Conservation (phyloP, 1,140 invertebrate genomes). For the Hyposmocoma kahamanoa region DNA sequence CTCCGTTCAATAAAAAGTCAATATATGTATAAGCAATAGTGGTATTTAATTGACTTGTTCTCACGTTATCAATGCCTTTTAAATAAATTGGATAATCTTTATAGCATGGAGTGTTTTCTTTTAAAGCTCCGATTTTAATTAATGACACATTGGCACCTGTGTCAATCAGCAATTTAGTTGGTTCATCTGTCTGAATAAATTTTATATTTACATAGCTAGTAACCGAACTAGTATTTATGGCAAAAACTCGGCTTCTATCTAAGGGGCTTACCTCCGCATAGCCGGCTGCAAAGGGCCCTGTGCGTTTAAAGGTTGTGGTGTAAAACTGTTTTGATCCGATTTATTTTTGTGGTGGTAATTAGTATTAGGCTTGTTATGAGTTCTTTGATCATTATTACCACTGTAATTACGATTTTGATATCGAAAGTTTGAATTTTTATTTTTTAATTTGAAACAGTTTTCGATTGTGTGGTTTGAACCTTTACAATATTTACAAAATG, state of each 20-base stretch:
- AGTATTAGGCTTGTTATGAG: not conserved
- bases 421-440: not conserved
- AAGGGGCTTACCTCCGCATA: not conserved
- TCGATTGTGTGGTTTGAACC: not conserved
- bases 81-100: not conserved
- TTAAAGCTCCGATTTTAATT: not conserved
- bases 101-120: not conserved
- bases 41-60: not conserved
- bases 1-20: not conserved
- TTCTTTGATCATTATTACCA: not conserved
- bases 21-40: not conserved
- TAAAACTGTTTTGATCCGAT: not conserved
- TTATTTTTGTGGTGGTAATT: not conserved
- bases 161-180: not conserved
- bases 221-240: not conserved
- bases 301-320: not conserved
- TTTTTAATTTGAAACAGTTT: not conserved
- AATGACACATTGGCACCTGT: not conserved
- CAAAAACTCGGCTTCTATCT: not conserved
- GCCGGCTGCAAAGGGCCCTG: not conserved
- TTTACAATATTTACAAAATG: conserved; percentile 12
- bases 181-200: not conserved
- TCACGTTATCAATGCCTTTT: not conserved
- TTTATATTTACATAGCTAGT: not conserved
- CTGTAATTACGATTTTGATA: not conserved